Percentiles rank a stretch among this genome's conserved stretches.
These are phyloP conservation scores for Ophion costatus DNA, from an alignment of 2,888 invertebrate genomes.

Conservation along the genomic window DNA sequence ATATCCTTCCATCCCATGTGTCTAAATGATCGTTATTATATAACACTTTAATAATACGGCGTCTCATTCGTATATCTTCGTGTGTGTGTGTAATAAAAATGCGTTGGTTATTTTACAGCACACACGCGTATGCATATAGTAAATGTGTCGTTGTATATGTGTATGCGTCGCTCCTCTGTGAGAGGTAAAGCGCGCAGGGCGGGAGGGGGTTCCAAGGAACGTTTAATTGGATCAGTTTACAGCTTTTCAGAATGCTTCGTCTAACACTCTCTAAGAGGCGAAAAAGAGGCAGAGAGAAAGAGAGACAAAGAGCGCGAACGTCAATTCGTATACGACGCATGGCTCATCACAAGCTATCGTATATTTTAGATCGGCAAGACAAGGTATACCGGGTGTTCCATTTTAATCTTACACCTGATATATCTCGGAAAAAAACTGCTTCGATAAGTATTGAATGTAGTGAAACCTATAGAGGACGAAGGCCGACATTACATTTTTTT, in stretches of 20 bases:
- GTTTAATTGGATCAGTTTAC: conserved; percentile 80
- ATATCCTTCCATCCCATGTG: conserved; percentile 49
- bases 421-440: too few relatives aligned
- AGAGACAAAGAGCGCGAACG: conserved; percentile 66
- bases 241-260: conserved; percentile 69
- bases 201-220: conserved; percentile 43
- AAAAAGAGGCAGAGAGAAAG: neutral
- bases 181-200: neutral
- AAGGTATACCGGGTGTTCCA: neutral
- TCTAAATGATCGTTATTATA: conserved; percentile 46
- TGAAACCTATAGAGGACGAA: too few relatives aligned
- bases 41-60: conserved; percentile 47
- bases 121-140: conserved; percentile 34
- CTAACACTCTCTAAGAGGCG: conserved; percentile 58
- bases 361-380: conserved; percentile 27
- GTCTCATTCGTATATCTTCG: conserved; percentile 55
- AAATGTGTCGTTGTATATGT: conserved; percentile 59
- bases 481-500: too few relatives aligned
- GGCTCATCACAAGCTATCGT: conserved; percentile 29
- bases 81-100: conserved; percentile 29
- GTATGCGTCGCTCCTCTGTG: conserved; percentile 21
- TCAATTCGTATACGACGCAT: conserved; percentile 77
- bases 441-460: too few relatives aligned
- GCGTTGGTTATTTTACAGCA: conserved; percentile 70
- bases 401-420: too few relatives aligned